phyloP scores from a whole-genome alignment of 2,888 invertebrate genomes.

The Heteromyza rotundicornis region DNA sequence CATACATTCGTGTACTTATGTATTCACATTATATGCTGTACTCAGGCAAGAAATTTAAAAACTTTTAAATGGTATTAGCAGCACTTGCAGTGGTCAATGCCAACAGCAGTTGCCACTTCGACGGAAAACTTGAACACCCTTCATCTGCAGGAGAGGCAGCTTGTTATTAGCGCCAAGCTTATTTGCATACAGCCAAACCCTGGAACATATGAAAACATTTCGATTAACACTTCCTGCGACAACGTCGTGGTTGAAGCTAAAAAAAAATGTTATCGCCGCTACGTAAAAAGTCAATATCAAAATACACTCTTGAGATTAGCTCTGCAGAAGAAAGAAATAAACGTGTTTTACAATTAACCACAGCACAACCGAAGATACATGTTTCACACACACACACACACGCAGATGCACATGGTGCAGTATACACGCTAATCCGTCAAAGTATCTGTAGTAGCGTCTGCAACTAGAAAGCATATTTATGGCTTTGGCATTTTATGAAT shows the following conservation, averaged over 20 bases:
- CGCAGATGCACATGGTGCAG: constrained; percentile 2
- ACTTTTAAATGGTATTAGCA: too few relatives aligned
- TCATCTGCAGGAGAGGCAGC: constrained; percentile 35
- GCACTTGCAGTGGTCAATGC: neutral
- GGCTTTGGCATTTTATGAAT: constrained; percentile 52
- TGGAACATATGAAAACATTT: constrained; percentile 48
- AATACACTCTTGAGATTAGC: constrained; percentile 7
- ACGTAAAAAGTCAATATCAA: neutral
- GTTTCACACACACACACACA: neutral
- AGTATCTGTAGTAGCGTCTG: neutral
- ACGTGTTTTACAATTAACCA: neutral
- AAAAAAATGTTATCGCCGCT: neutral
- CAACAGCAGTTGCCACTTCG: neutral
- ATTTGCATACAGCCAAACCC: constrained; percentile 44
- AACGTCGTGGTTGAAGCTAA: constrained; percentile 15
- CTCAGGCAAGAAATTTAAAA: too few relatives aligned
- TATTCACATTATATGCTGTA: too few relatives aligned
- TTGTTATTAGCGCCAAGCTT: constrained; percentile 47
- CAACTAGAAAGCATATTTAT: constrained; percentile 46
- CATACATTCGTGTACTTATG: too few relatives aligned
- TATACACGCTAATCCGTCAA: constrained; percentile 16
- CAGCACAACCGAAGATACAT: neutral
- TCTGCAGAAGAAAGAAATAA: neutral
- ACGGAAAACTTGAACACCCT: neutral
- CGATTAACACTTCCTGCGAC: constrained; percentile 54